A percentile compares a stretch with the other conserved stretches of the same genome.
These are phyloP conservation scores for Tenthredo mesomela DNA, from an alignment of 2,888 invertebrate genomes.

Conservation along the genomic window DNA sequence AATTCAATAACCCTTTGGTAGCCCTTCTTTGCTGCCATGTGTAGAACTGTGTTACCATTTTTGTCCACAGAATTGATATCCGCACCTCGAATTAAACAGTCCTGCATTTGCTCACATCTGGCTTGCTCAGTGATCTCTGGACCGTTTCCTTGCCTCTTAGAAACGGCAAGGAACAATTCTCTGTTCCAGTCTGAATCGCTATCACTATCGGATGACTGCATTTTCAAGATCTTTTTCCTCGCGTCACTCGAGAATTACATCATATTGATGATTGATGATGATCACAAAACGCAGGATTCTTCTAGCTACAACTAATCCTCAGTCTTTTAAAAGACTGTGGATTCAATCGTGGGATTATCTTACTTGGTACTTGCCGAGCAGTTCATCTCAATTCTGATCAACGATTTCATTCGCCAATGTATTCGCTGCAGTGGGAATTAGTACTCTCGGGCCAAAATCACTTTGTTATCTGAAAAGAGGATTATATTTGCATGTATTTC, in stretches of 20 bases:
- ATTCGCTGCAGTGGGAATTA: neutral
- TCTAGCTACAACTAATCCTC: neutral
- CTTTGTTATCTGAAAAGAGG: neutral
- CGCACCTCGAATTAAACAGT: neutral
- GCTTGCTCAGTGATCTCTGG: neutral
- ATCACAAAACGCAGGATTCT: neutral
- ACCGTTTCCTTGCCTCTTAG: neutral
- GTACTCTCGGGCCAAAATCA: neutral
- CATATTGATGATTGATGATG: neutral
- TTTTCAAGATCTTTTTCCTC: neutral
- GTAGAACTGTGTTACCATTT: neutral
- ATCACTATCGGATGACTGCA: neutral
- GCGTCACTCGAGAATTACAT: no score
- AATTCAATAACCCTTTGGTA: neutral
- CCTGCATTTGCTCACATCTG: neutral
- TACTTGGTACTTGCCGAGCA: neutral
- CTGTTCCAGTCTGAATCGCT: neutral
- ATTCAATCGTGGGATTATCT: neutral
- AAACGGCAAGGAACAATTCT: neutral
- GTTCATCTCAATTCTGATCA: neutral
- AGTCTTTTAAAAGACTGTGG: neutral
- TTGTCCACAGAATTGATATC: constrained; percentile 6
- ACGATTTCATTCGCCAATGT: neutral
- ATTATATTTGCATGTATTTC: neutral
- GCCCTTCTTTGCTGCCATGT: neutral